phyloP scores from a whole-genome alignment of 2,113 vertebrate species.

The Anser cygnoides region DNA sequence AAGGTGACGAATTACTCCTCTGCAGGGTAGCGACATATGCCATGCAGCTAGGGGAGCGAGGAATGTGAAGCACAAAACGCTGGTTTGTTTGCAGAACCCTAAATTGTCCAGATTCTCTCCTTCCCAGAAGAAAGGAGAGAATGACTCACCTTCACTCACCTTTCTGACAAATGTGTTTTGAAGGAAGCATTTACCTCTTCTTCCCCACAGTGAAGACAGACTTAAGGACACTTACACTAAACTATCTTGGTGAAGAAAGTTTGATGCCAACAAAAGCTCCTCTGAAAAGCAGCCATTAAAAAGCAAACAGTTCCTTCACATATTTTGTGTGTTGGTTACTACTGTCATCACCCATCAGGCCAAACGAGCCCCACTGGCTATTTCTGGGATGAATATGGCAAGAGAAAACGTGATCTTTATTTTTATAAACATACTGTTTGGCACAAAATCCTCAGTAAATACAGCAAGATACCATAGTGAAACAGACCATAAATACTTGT shows the following conservation, averaged over 20 bases:
- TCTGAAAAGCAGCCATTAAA: not conserved
- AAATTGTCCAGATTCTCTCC: not conserved
- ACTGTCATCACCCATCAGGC: not conserved
- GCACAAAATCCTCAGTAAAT: not conserved
- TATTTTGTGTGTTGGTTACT: not conserved
- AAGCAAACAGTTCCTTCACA: not conserved
- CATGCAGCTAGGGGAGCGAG: not conserved
- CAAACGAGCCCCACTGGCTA: not conserved
- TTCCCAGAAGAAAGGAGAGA: not conserved
- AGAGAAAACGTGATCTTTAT: not conserved
- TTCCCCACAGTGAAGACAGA: not conserved
- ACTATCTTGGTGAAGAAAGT: not conserved
- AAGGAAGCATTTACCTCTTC: not conserved
- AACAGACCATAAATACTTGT: not conserved
- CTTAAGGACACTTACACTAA: not conserved
- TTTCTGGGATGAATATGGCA: not conserved
- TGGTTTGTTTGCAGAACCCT: not conserved
- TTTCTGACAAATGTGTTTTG: not conserved
- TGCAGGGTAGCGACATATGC: fast-evolving
- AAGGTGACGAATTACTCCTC: not conserved
- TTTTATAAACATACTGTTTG: not conserved
- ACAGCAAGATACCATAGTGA: not conserved
- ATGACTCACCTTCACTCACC: not conserved
- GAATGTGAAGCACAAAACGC: not conserved
- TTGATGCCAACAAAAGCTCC: not conserved